A percentile compares a stretch with the other conserved stretches of the same genome.
phyloP scores from a whole-genome alignment of 2,113 vertebrate species.

The Chinchilla lanigera region DNA sequence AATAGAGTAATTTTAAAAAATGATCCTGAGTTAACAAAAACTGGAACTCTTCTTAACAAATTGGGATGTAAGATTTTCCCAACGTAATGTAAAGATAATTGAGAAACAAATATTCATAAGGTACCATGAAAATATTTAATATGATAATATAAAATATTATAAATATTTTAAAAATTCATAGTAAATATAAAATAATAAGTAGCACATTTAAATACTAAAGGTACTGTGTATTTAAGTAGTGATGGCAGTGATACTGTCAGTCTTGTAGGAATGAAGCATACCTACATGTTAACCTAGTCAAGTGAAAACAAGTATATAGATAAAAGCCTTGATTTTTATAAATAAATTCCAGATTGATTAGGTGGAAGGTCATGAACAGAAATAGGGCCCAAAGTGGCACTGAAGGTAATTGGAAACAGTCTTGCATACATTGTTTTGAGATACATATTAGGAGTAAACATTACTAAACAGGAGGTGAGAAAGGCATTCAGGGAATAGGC shows the following conservation, averaged over 20 bases:
- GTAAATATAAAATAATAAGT: not conserved
- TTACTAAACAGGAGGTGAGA: not conserved
- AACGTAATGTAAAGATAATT: not conserved
- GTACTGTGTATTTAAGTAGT: not conserved
- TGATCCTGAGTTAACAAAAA: not conserved
- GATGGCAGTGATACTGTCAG: not conserved
- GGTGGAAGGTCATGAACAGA: not conserved
- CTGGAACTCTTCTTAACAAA: not conserved
- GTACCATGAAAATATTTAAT: not conserved
- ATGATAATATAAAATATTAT: not conserved
- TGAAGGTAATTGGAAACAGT: not conserved
- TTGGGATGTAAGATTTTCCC: not conserved
- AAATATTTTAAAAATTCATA: not conserved
- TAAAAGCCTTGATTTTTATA: not conserved
- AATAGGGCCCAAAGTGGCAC: not conserved
- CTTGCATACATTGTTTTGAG: not conserved
- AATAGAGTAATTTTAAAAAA: not conserved
- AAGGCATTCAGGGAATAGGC: not conserved
- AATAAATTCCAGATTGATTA: slow-evolving; percentile 9
- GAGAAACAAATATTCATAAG: not conserved
- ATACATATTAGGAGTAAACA: not conserved
- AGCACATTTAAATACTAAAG: not conserved
- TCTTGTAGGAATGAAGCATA: not conserved
- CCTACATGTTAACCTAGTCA: not conserved
- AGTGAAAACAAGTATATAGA: not conserved